Evolutionary conservation across 2,113 vertebrate genomes (phyloP).

Genomic region (Phalacrocorax brasilianus): DNA sequence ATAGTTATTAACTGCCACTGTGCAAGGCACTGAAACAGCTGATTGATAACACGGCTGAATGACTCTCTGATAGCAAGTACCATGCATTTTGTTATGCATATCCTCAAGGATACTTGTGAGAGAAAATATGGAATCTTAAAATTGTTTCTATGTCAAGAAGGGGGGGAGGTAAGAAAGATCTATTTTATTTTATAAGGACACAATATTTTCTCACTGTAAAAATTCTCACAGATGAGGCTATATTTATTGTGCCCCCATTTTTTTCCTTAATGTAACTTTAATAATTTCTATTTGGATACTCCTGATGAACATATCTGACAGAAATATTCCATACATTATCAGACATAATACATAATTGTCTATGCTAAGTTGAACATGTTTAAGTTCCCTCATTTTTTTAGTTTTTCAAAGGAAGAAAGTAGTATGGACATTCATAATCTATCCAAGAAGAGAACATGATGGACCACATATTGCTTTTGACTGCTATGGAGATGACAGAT

Average conservation of each 20-base stretch:
- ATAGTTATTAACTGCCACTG: background rate
- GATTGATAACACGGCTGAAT: conserved; percentile 12
- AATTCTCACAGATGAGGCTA: background rate
- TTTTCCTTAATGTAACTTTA: background rate
- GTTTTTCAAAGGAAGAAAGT: background rate
- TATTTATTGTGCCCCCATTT: background rate
- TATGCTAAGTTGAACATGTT: background rate
- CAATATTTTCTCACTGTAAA: background rate
- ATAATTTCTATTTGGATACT: background rate
- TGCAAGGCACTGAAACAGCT: background rate
- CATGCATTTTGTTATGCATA: background rate
- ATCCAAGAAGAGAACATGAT: background rate
- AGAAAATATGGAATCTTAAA: background rate
- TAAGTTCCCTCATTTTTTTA: background rate
- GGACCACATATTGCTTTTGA: background rate
- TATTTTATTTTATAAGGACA: background rate
- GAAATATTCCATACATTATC: background rate
- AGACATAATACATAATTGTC: background rate
- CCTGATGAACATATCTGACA: background rate
- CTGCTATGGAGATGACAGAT: background rate
- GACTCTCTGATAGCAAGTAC: background rate
- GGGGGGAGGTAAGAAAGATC: background rate
- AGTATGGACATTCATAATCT: background rate
- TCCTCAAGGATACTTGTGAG: background rate
- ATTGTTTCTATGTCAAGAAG: background rate